Evolutionary conservation across 2,888 invertebrate species (phyloP), one percentile per base, ranked within the genome.

Genomic region (Clusia tigrina): DNA sequence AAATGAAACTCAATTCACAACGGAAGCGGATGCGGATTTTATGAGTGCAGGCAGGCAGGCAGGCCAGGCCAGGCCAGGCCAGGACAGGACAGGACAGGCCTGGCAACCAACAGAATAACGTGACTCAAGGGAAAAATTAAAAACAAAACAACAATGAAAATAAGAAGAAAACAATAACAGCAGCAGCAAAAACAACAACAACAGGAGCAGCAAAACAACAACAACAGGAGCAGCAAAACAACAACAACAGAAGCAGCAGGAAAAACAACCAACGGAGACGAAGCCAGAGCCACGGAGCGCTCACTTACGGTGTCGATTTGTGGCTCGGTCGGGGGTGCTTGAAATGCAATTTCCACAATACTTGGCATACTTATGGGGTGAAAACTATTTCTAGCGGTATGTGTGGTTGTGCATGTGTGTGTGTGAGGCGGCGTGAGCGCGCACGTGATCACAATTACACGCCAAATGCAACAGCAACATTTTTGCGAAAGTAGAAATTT

Each of bases 321-420:
- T 48, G 48, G 18, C 48, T 20, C 48, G 48, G 48, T 48, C 48
- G 48, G 48, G 48, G 48, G 18, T 48, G 20, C 20, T 48, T 48
- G 20, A 48, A 18, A 48, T 22, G 18, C 48, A 48, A 48, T 18
- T 48, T 18, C 48, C 18, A 48, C 9, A 15, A 42, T 42, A 6
- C n/a, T 6, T 22, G 48, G 48, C 48, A 48, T 48, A 48, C 48
- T 48, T 48, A 18, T 20, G 20, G 48, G 48, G 48, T 48, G 48
- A 18, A 48, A 48, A 48, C 48, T 48, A 48, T 48, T 48, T 48
- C n/a, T 2, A 18, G 42, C n/a, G n/a, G n/a, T 3, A 42, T 10
- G 42, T 15, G n/a, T n/a, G n/a, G 42, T 42, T 3, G 9, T n/a
- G n/a, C 42, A 6, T 20, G 20, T 3, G 48, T 48, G 22, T 48